A percentile compares a stretch with the other conserved stretches of the same genome.
These are phyloP conservation scores for Platerodrilus igneus DNA, from an alignment of 2,888 invertebrate species.

Conservation along the genomic window DNA sequence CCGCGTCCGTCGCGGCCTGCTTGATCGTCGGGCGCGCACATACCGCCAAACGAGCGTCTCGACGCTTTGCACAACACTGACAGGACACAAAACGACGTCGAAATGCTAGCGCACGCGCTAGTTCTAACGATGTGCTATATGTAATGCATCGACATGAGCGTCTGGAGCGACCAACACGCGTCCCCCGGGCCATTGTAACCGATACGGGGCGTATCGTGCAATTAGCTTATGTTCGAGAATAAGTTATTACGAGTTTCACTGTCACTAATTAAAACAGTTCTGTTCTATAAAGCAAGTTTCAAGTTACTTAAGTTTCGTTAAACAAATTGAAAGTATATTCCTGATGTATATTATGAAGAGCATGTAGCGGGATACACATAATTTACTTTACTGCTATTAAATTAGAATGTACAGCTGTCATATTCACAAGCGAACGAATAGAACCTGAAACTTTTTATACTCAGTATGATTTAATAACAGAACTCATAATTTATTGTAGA, in stretches of 20 bases:
- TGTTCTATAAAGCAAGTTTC: too few species aligned
- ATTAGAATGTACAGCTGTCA: too few species aligned
- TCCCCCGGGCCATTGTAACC: slow-evolving; percentile 26
- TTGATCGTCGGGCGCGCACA: slow-evolving; percentile 35
- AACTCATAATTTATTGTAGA: too few species aligned
- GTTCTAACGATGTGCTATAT: slow-evolving; percentile 32
- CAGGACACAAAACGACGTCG: slow-evolving; percentile 23
- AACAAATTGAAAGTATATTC: too few species aligned
- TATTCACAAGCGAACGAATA: too few species aligned
- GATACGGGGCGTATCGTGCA: slow-evolving; percentile 29
- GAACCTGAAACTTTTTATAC: too few species aligned
- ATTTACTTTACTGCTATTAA: too few species aligned
- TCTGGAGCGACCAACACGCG: slow-evolving; percentile 30
- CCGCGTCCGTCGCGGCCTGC: slow-evolving; percentile 40
- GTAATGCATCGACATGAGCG: slow-evolving; percentile 34
- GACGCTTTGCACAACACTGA: slow-evolving; percentile 43
- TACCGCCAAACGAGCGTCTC: slow-evolving; percentile 42
- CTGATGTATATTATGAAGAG: too few species aligned
- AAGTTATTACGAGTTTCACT: slow-evolving; percentile 22
- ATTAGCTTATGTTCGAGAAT: slow-evolving; percentile 22
- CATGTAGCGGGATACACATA: too few species aligned
- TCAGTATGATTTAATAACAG: too few species aligned
- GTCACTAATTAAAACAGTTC: slow-evolving; percentile 24
- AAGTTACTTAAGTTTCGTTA: too few species aligned
- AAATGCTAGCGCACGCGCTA: slow-evolving; percentile 22